phyloP scores from a whole-genome alignment of 2,797 vertebrate species.

The Vespertilio murinus region DNA sequence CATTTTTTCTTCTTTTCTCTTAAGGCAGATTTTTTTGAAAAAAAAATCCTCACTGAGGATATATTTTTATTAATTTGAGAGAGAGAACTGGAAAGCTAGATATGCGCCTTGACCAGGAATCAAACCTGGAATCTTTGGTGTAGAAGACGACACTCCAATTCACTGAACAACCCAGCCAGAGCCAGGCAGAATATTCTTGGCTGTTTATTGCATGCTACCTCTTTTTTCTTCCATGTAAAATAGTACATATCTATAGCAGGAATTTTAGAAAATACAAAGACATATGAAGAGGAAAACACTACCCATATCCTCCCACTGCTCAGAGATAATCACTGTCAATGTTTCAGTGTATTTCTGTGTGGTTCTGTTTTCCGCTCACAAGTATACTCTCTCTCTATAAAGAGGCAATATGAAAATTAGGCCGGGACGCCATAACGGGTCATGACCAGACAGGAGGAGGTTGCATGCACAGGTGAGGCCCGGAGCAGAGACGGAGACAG shows the following conservation, averaged over 20 bases:
- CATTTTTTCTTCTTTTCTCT: conserved; percentile 25
- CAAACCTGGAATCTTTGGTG: not conserved
- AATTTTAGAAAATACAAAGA: conserved; percentile 34
- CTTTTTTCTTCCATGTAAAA: not conserved
- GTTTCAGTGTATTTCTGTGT: not conserved
- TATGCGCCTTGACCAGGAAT: not conserved
- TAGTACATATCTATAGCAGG: not conserved
- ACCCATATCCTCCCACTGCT: not conserved
- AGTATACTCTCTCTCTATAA: no score
- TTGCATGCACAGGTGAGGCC: no score
- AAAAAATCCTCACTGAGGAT: not conserved
- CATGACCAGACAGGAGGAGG: no score
- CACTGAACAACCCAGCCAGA: not conserved
- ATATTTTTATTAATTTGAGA: not conserved
- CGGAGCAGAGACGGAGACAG: no score
- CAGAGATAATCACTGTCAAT: not conserved
- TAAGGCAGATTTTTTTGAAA: not conserved
- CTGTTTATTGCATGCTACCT: not conserved
- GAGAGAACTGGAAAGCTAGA: not conserved
- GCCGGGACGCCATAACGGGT: no score
- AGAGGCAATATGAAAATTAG: no score
- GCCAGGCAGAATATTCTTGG: not conserved
- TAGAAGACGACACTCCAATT: not conserved
- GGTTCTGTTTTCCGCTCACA: not conserved
- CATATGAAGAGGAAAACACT: not conserved